Conservation (phyloP, 2,888 invertebrate species). For the Orthonevra nobilis region DNA sequence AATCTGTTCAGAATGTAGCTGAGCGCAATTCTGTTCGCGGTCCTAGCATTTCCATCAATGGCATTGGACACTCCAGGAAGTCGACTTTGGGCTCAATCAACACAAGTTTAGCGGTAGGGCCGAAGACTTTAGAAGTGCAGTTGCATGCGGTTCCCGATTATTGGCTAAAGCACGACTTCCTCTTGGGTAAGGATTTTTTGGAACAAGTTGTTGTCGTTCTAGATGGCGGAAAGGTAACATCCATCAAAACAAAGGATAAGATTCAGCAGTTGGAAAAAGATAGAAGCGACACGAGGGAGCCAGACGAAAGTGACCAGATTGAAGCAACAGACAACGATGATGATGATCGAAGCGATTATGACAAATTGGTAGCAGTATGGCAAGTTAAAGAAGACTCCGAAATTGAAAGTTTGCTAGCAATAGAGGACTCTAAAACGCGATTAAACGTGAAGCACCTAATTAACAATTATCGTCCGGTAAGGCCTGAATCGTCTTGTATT, state of each 20-base stretch:
- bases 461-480: slow-evolving; percentile 1
- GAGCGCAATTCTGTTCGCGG: no score
- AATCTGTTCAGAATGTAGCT: no score
- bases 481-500: no score
- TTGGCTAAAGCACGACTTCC: neutral
- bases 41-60: neutral
- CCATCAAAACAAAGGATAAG: neutral
- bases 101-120: neutral
- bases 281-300: neutral
- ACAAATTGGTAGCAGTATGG: no score
- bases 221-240: neutral
- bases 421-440: neutral
- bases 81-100: slow-evolving; percentile 1
- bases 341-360: neutral
- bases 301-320: neutral
- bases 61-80: slow-evolving; percentile 5
- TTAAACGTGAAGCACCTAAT: neutral
- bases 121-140: neutral
- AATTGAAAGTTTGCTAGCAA: neutral
- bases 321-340: neutral
- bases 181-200: neutral
- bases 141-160: neutral
- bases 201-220: neutral
- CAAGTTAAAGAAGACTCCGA: neutral
- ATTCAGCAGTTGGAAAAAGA: neutral